Base-by-base conservation (phyloP, 2,797 vertebrate species). In the Ctenochaetus hawaiiensis region DNA sequence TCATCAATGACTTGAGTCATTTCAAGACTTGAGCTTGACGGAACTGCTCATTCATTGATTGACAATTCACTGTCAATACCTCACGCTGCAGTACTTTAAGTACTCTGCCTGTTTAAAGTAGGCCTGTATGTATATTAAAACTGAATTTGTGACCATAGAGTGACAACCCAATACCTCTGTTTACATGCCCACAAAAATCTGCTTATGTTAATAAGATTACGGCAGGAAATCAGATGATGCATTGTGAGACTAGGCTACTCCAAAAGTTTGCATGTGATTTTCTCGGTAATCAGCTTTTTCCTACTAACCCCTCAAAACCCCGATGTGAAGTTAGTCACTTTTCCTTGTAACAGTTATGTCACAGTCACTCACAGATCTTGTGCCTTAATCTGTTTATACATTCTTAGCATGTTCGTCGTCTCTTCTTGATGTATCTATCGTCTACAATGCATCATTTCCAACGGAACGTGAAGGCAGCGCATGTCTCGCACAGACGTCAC, bases 401-500 rank as follows among this genome's bases (percentile, higher is more conserved):
- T 54, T n/a, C 41, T 23, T 11, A 23, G 0, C 8, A 16, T 37
- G 4, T 13, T 26, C 9, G 2, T 18, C 3, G 22, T 51, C 5
- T 37, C 30, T 56, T 26, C 18, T 22, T 65, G 14, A 5, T 20
- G 20, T 17, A 14, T 66, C 43, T 18, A 2, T 22, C 23, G 1
- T 44, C 3, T 1, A 0, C 2, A 5, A 47, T 1, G 0, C 43
- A 34, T 16, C 1, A 72, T 83, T 83, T 86, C 75, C 88, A 52
- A 84, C 37, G 51, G 67, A 6, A 20, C 48, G 0, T 44, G 81
- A 91, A 93, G 67, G 87, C 82, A 87, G 9, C 90, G 47, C 26
- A 8, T 1, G 34, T 45, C 22, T 82, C 52, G 45, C 41, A 48
- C 58, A 22, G 11, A 87, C 90, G 90, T 93, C 90, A 93, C 80